Evolutionary conservation across 2,888 invertebrate genomes (phyloP), one percentile per base, ranked within the genome.

Genomic region (Entomobrya proxima): DNA sequence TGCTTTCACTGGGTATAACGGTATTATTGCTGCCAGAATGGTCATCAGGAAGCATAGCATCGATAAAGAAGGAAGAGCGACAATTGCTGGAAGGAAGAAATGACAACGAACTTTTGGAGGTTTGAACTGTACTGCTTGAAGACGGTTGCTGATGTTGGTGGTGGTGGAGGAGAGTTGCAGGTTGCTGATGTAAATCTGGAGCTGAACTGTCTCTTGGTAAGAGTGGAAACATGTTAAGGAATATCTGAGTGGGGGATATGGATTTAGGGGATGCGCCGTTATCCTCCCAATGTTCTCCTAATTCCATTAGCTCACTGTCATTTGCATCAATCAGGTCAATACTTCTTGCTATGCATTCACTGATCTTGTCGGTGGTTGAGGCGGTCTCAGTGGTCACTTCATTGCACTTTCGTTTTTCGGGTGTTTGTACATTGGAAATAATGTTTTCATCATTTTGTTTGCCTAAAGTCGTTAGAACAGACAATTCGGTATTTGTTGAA

Each of bases 171-270:
- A 27, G 35, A 3, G 32, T n/a, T 0, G 27, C 32, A 7, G 15
- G 21, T 37, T 27, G 72, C 50, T 80, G 64, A n/a, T 75, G 76
- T 44, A 13, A 40, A 21, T 78, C 58, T 18, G n/a, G 35, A 47
- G 80, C 86, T 7, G 86, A 81, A 52, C 80, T 88, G 55, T 90
- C 90, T 40, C 89, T 75, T 5, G 89, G 89, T 9, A 90, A 80
- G 7, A 90, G 84, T 0, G 90, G 90, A 82, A 90, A 90, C 85
- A 90, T 90, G 18, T 87, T 90, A 0, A 90, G 84, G 64, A 90
- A 90, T 89, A 90, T 90, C 86, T 90, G 89, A 5, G 90, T 90
- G 11, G 90, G 90, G 9, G 90, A 90, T 21, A 90, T 89, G 44
- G 89, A 90, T 84, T 90, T 90, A 15, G 90, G 88, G 3, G 89